phyloP scores from a whole-genome alignment of 2,888 invertebrate genomes.

The Digitonthophagus gazella region DNA sequence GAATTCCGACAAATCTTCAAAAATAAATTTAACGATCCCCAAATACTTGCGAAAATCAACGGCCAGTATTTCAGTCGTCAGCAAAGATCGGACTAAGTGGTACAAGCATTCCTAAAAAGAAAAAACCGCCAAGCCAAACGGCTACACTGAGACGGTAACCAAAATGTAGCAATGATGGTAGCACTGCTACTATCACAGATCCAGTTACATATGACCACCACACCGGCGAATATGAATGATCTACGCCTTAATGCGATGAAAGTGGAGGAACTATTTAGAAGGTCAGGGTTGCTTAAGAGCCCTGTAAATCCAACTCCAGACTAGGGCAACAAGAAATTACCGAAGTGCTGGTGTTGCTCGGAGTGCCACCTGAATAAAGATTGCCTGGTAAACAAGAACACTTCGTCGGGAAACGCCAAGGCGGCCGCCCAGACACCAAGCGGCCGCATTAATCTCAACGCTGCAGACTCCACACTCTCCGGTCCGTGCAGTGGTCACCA shows the following conservation, averaged over 20 bases:
- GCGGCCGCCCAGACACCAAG: not conserved
- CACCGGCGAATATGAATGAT: not conserved
- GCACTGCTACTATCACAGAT: not conserved
- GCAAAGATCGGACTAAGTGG: not conserved
- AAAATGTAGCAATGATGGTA: not conserved
- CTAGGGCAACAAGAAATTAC: too few relatives aligned
- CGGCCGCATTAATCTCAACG: not conserved
- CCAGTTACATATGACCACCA: not conserved
- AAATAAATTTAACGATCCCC: not conserved
- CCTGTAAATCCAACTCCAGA: too few relatives aligned
- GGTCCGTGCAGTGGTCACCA: too few relatives aligned
- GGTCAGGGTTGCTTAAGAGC: not conserved
- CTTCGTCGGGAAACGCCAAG: too few relatives aligned
- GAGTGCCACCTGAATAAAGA: not conserved
- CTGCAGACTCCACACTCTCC: not conserved
- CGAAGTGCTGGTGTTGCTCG: too few relatives aligned
- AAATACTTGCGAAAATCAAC: not conserved
- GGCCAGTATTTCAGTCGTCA: not conserved
- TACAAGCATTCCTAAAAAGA: not conserved
- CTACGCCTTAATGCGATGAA: not conserved
- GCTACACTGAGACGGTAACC: not conserved
- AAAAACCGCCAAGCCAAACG: not conserved
- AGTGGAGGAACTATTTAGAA: not conserved
- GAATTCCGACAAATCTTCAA: not conserved
- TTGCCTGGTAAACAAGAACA: too few relatives aligned